Base-by-base conservation (phyloP, 1,140 invertebrate genomes). In the Solenopsis invicta region DNA sequence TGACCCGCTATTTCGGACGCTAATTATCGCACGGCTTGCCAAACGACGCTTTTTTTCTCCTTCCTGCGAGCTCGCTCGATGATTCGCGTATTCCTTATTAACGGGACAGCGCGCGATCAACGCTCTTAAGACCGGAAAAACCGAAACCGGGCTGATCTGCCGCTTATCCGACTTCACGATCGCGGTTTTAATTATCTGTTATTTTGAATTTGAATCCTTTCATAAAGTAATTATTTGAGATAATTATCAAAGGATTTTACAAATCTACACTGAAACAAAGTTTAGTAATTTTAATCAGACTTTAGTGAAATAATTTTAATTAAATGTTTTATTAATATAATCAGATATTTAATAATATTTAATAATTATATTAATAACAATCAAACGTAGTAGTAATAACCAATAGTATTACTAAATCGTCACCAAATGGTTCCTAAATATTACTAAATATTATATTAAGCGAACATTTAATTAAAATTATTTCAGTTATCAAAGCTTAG, bases 1-100 rank as follows among this genome's bases (percentile, higher is more conserved):
- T 18, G 24, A 75, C 34, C 34, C 61, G 80, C 86, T 84, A 67
- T 90, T 90, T 87, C 59, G 56, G 29, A 77, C 77, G 66, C 54
- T 84, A 89, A 89, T 89, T 89, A 89, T 89, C 89, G 71, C 61
- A 54, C 3, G 74, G 62, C 13, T 48, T 61, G 77, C 88, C 85
- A 86, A 69, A 21, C 59, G 72, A 16, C 50, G 56, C 61, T 69
- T 69, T 56, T 69, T 75, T 61, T 69, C 41, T 45, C 24, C 67
- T 56, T 50, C 18, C 56, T 29, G 18, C 29, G 12, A 62, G 13
- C n/a, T 10, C 78, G 18, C n/a, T 69, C 41, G 56, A 87, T 76
- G 24, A 77, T 85, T 90, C 62, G 80, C 74, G 67, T 52, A 61
- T 71, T 89, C 41, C 52, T 81, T 85, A 90, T 90, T 61, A 80